Conservation (phyloP, 2,888 invertebrate species). For the Andrena praecox region DNA sequence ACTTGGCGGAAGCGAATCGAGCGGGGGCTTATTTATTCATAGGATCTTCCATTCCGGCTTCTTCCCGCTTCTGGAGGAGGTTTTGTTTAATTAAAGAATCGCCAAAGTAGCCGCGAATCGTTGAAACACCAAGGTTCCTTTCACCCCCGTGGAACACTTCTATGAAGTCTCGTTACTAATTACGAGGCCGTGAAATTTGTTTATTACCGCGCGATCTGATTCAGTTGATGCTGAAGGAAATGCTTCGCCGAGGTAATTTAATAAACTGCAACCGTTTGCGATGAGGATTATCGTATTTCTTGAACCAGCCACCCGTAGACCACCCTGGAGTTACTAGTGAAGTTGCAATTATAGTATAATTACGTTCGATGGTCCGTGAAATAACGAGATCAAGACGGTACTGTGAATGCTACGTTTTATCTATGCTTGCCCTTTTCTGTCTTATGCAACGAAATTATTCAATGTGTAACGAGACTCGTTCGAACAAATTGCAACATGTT, state of each 20-base stretch:
- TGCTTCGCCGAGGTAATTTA: neutral
- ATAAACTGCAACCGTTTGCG: neutral
- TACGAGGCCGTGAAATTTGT: slow-evolving; percentile 10
- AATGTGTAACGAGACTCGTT: neutral
- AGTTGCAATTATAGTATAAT: slow-evolving; percentile 14
- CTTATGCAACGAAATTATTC: neutral
- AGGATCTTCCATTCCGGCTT: slow-evolving; percentile 37
- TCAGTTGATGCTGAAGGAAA: neutral
- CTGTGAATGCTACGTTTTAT: neutral
- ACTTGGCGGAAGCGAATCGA: slow-evolving; percentile 33
- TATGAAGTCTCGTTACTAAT: slow-evolving; percentile 29
- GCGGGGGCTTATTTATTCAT: slow-evolving; percentile 54
- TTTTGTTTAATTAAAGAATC: slow-evolving; percentile 61
- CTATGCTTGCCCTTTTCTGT: neutral
- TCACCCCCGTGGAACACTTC: neutral
- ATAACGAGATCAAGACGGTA: neutral
- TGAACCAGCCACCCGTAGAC: neutral
- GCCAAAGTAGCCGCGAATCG: slow-evolving; percentile 25
- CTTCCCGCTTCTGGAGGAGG: slow-evolving; percentile 14
- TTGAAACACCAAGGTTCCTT: neutral
- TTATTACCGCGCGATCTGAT: slow-evolving; percentile 2
- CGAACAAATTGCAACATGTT: no score
- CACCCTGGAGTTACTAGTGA: neutral
- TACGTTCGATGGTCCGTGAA: neutral
- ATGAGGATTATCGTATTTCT: slow-evolving; percentile 2